Conservation (phyloP, 1,140 invertebrate species). For the Drosophila punjabiensis region DNA sequence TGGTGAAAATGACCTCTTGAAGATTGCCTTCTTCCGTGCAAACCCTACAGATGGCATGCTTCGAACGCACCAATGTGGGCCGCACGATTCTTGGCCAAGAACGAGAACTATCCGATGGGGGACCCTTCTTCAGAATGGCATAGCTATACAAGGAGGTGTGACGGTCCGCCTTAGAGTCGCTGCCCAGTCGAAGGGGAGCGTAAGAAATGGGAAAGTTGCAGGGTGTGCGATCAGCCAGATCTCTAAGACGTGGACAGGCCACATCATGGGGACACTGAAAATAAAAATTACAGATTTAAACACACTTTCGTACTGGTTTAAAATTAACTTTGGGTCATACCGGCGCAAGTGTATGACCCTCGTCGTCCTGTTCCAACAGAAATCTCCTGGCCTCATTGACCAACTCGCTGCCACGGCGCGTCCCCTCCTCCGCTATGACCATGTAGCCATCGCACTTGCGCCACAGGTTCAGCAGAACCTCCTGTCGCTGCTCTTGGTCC, state of each 20-base stretch:
- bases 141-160: conserved; percentile 89
- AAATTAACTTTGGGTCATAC: conserved; percentile 85
- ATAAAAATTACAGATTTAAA: neutral
- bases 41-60: conserved; percentile 91
- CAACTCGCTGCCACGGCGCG: conserved; percentile 91
- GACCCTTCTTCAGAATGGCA: conserved; percentile 92
- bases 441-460: conserved; percentile 93
- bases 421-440: conserved; percentile 94
- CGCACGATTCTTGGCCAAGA: conserved; percentile 93
- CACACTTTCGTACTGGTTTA: too few relatives aligned
- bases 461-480: conserved; percentile 93
- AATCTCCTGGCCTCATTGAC: conserved; percentile 92
- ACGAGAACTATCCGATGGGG: conserved; percentile 85
- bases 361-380: conserved; percentile 86
- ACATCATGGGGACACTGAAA: conserved; percentile 92
- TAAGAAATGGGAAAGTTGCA: conserved; percentile 92
- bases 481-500: conserved; percentile 88
- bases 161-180: conserved; percentile 76
- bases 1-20: conserved; percentile 92
- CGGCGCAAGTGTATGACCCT: conserved; percentile 90
- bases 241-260: conserved; percentile 88
- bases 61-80: conserved; percentile 88
- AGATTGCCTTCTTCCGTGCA: conserved; percentile 91
- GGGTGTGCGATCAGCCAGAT: conserved; percentile 87
- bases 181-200: conserved; percentile 86